Evolutionary conservation across 2,888 invertebrate genomes (phyloP), one percentile per base, ranked within the genome.

Genomic region (Heliconius erato): DNA sequence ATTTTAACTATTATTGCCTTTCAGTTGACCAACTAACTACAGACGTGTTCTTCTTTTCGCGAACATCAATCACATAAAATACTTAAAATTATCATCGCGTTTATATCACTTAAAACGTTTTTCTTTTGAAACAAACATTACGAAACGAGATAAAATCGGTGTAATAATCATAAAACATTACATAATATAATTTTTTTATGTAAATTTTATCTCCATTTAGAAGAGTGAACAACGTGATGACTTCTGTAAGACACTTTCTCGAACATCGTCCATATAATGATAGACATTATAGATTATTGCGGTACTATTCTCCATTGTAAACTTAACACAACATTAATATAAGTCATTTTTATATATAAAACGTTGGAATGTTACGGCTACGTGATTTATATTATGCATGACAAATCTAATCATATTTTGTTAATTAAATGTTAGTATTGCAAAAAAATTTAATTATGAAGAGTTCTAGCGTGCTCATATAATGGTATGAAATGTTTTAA

Each of bases 171-270:
- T 67, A 54, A 79, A 74, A 79, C n/a, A 86, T 87, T 86, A 86
- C 84, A 81, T 86, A 84, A 86, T 79, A 78, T 74, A 16, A 44
- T 44, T 26, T 84, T 79, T 84, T 84, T 86, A 88, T 87, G 87
- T 72, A 84, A 86, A 88, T 87, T 85, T 83, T 85, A 84, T 85
- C 79, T 84, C 82, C 77, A 85, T 85, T 84, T 83, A 81, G 65
- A 80, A 80, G 65, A 80, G 80, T 72, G 72, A 72, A 82, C 74
- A 84, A 84, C 80, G 74, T 79, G 82, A 85, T 81, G 85, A 86
- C 85, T 86, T 80, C 83, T 80, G 84, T 83, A 86, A 85, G 86
- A 85, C 83, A 86, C 88, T 88, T 88, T 88, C 88, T 84, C 87
- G 83, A 59, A 71, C 79, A 76, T 83, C 76, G 80, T 19, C 82